phyloP scores from a whole-genome alignment of 1,140 invertebrate species.

The Thaumetopoea pityocampa region DNA sequence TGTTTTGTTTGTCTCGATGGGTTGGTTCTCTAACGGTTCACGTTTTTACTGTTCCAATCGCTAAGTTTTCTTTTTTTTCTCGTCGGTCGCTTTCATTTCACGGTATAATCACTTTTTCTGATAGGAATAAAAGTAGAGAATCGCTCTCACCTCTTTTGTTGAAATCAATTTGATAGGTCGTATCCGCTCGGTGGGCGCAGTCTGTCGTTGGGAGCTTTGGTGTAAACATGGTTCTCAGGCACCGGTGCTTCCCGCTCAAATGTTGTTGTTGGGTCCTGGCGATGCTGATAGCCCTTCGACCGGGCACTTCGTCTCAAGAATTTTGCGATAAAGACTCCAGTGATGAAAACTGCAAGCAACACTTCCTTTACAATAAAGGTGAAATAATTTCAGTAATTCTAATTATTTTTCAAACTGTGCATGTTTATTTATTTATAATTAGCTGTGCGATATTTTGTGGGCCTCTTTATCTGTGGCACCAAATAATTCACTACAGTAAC shows the following conservation, averaged over 20 bases:
- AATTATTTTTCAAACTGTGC: too few relatives aligned
- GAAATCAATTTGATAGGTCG: conserved; percentile 14
- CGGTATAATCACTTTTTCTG: conserved; percentile 14
- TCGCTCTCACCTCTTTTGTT: conserved; percentile 12
- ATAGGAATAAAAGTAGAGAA: conserved; percentile 15
- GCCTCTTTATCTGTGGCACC: too few relatives aligned
- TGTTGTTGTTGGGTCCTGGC: conserved; percentile 13
- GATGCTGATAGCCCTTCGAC: conserved; percentile 9
- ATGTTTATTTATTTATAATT: too few relatives aligned
- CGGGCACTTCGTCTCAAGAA: conserved; percentile 10
- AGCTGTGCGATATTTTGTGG: too few relatives aligned
- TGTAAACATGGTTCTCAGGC: conserved; percentile 11
- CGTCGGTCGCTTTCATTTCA: conserved; percentile 14
- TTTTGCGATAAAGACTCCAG: conserved; percentile 8
- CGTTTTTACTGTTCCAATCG: conserved; percentile 4
- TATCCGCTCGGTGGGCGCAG: conserved; percentile 4
- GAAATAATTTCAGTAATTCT: too few relatives aligned
- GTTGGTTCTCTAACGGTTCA: too few relatives aligned
- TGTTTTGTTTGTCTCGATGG: too few relatives aligned
- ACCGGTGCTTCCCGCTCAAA: conserved; percentile 8
- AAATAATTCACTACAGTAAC: too few relatives aligned
- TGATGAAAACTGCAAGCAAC: conserved; percentile 8
- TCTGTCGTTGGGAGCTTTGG: conserved; percentile 9
- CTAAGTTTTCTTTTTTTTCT: conserved; percentile 7
- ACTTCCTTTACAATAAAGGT: conserved; percentile 8